A percentile compares a stretch with the other conserved stretches of the same genome.
phyloP scores from a whole-genome alignment of 1,140 invertebrate genomes.

The Holcopasites calliopsidis region DNA sequence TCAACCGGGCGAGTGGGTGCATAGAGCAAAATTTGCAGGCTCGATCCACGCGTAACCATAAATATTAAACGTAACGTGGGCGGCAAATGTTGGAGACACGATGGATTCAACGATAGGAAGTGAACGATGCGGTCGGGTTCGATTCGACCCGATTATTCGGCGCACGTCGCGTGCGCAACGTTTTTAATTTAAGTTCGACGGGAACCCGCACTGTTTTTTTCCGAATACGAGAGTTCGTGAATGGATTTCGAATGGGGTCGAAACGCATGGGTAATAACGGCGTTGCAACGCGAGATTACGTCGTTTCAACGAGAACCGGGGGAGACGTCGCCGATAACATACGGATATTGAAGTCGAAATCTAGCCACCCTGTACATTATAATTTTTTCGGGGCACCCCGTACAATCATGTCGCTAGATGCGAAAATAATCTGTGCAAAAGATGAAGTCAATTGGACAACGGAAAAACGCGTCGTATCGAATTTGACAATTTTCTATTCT shows the following conservation, averaged over 20 bases:
- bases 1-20: neutral
- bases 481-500: no score
- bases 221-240: conserved; percentile 30
- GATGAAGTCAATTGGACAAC: no score
- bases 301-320: neutral
- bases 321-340: conserved; percentile 1
- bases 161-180: conserved; percentile 52
- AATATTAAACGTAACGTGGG: conserved; percentile 28
- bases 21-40: neutral
- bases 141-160: conserved; percentile 45
- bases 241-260: conserved; percentile 43
- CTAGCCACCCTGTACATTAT: no score
- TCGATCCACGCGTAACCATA: neutral
- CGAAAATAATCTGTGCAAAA: no score
- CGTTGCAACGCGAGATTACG: neutral
- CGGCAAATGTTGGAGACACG: neutral
- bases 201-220: conserved; percentile 13
- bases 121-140: neutral
- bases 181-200: conserved; percentile 62
- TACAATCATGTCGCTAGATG: no score
- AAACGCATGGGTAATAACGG: conserved; percentile 17
- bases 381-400: no score
- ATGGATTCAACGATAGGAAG: neutral
- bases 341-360: neutral
- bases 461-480: no score